Evolutionary conservation across 2,113 vertebrate species (phyloP).

Genomic region (Anoura caudifer): DNA sequence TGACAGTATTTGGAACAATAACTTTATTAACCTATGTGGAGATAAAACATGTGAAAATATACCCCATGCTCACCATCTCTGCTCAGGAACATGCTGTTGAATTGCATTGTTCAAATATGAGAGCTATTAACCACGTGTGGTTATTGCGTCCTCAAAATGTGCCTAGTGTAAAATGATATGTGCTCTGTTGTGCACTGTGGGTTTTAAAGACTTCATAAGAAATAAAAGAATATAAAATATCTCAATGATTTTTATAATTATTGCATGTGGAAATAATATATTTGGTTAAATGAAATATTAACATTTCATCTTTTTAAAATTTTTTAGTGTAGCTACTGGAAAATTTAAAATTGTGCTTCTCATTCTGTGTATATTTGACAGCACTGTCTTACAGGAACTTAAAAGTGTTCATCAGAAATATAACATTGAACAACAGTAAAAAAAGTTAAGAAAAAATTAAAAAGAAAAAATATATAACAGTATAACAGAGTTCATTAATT

Average conservation of each 20-base stretch:
- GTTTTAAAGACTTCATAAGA: background rate
- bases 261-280: background rate
- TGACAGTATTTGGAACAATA: background rate
- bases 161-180: background rate
- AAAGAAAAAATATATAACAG: background rate
- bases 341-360: background rate
- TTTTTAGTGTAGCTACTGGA: background rate
- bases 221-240: background rate
- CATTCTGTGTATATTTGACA: background rate
- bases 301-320: background rate
- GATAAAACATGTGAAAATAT: background rate
- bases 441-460: too few species aligned
- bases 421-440: too few species aligned
- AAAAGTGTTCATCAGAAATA: background rate
- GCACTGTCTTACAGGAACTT: background rate
- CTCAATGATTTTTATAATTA: background rate
- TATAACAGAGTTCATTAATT: background rate
- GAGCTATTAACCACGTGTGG: background rate
- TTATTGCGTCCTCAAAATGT: background rate
- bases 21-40: background rate
- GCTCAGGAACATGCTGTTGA: background rate
- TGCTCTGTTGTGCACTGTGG: background rate
- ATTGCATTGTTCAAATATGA: background rate
- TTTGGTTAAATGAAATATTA: background rate
- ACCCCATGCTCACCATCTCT: background rate